Conservation (phyloP, 2,113 vertebrate genomes). For the Myotis lucifugus region DNA sequence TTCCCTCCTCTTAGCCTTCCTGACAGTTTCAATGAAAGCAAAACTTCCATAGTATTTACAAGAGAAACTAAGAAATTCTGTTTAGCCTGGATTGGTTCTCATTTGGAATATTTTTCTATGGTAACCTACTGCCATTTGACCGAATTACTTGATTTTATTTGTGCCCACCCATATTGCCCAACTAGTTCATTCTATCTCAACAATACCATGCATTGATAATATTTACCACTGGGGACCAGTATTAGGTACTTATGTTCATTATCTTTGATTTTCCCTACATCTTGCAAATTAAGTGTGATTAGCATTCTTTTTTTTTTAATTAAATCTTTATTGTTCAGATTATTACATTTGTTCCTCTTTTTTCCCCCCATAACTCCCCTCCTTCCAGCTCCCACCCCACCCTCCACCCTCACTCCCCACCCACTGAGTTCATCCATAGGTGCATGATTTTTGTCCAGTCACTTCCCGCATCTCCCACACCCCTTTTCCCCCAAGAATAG, state of each 20-base stretch:
- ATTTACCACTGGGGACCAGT: not conserved
- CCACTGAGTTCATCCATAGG: no score
- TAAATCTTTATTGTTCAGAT: no score
- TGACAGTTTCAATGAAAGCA: not conserved
- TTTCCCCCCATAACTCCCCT: no score
- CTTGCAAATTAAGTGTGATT: not conserved
- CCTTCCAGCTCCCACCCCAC: no score
- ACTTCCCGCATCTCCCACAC: no score
- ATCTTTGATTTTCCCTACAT: not conserved
- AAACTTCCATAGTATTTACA: not conserved
- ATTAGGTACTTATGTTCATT: not conserved
- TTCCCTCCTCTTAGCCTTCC: not conserved
- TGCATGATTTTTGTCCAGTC: no score
- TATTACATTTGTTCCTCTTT: no score
- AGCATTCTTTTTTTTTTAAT: not conserved
- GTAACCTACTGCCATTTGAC: not conserved
- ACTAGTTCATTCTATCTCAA: not conserved
- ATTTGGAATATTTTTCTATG: not conserved
- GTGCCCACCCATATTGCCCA: not conserved
- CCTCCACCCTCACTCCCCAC: no score
- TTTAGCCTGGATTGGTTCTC: not conserved
- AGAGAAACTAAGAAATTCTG: conserved; percentile 2
- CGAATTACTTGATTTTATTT: not conserved
- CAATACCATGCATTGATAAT: not conserved
- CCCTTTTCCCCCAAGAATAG: no score